phyloP scores from a whole-genome alignment of 1,140 invertebrate species.

The Zophobas morio region DNA sequence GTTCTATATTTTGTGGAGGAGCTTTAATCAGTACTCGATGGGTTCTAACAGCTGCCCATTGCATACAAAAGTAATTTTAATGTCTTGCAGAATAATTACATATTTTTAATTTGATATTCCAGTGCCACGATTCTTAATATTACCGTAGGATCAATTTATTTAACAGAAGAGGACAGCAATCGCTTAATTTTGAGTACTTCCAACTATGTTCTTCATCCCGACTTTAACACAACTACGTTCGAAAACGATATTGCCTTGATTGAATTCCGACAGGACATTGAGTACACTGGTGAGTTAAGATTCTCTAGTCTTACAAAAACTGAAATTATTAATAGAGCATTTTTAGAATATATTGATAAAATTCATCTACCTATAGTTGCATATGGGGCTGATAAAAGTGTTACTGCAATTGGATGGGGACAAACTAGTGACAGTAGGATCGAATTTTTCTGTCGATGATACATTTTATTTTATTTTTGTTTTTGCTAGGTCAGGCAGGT shows the following conservation, averaged over 20 bases:
- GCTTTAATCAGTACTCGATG: background rate
- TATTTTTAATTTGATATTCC: background rate
- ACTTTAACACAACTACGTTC: background rate
- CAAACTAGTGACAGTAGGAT: slow-evolving; percentile 10
- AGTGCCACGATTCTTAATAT: slow-evolving; percentile 1
- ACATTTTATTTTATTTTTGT: background rate
- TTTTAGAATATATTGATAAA: slow-evolving; percentile 16
- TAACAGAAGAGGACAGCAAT: background rate
- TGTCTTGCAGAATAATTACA: background rate
- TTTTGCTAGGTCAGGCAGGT: background rate
- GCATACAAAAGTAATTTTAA: slow-evolving; percentile 1
- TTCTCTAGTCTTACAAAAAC: background rate
- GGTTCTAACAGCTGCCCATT: slow-evolving; percentile 9
- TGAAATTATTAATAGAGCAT: background rate
- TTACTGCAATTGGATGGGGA: slow-evolving; percentile 7
- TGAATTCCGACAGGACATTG: background rate
- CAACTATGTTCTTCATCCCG: slow-evolving; percentile 8
- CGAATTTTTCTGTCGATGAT: background rate
- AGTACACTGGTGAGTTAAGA: background rate
- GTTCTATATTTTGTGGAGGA: background rate
- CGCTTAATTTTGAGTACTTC: background rate
- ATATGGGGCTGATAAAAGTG: background rate
- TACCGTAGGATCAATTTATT: background rate
- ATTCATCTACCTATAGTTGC: background rate
- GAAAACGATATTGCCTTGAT: slow-evolving; percentile 5